A percentile compares a stretch with the other conserved stretches of the same genome.
phyloP scores from a whole-genome alignment of 2,888 invertebrate species.

The Acleris literana region DNA sequence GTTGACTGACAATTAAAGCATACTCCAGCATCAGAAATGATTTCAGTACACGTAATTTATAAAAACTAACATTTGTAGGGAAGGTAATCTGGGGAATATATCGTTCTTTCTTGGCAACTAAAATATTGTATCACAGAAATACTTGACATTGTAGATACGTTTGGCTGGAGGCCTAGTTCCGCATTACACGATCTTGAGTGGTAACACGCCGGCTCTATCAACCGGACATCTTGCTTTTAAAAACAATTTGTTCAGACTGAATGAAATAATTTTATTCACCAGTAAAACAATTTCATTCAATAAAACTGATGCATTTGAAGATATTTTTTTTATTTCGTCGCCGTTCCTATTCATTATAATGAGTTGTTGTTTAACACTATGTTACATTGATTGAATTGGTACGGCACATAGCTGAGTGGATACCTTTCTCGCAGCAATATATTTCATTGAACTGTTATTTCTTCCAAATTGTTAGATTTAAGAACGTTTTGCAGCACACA shows the following conservation, averaged over 20 bases:
- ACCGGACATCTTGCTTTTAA: slow-evolving; percentile 19
- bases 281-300: not conserved
- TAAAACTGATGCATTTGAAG: too few species aligned
- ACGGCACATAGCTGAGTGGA: too few species aligned
- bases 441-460: too few species aligned
- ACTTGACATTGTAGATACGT: slow-evolving; percentile 70
- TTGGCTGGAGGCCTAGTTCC: slow-evolving; percentile 64
- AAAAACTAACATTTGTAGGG: slow-evolving; percentile 54
- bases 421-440: too few species aligned
- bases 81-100: slow-evolving; percentile 49
- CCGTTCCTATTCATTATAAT: too few species aligned
- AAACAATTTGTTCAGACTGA: not conserved
- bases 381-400: too few species aligned
- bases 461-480: too few species aligned
- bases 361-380: too few species aligned
- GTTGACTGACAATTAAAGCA: too few species aligned
- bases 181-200: slow-evolving; percentile 50
- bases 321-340: too few species aligned
- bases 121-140: slow-evolving; percentile 62
- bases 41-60: not conserved
- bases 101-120: slow-evolving; percentile 55
- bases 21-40: not conserved
- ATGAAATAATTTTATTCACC: slow-evolving; percentile 29
- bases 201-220: slow-evolving; percentile 16
- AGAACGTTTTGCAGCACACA: too few species aligned